Percentiles rank a stretch among this genome's conserved stretches.
Conservation (phyloP, 2,113 vertebrate genomes). For the Hirundichthys speculiger region DNA sequence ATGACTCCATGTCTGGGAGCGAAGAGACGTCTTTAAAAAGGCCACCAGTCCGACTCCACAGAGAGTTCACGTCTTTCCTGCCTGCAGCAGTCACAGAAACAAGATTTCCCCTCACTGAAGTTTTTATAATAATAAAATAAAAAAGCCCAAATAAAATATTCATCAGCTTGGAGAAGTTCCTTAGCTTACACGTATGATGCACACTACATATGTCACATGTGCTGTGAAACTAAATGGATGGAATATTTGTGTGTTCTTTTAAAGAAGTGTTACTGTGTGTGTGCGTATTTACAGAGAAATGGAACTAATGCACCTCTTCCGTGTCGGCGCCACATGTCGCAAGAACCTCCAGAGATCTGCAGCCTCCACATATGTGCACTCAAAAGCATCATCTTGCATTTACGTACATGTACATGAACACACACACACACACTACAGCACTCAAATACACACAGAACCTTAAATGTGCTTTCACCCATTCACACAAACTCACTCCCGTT, state of each 20-base stretch:
- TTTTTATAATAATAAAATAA: slow-evolving; percentile 40
- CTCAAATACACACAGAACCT: not conserved
- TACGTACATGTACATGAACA: not conserved
- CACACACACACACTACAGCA: slow-evolving; percentile 18
- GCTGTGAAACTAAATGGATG: too few species aligned
- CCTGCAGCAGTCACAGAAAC: slow-evolving; percentile 60
- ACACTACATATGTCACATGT: too few species aligned
- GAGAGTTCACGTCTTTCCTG: slow-evolving; percentile 53
- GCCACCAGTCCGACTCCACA: slow-evolving; percentile 46
- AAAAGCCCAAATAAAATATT: slow-evolving; percentile 67
- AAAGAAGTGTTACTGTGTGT: not conserved
- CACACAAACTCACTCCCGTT: slow-evolving; percentile 10
- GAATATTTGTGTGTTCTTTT: not conserved
- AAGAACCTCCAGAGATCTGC: slow-evolving; percentile 56
- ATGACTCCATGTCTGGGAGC: slow-evolving; percentile 30
- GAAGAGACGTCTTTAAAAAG: slow-evolving; percentile 46
- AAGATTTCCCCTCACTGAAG: slow-evolving; percentile 52
- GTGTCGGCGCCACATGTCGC: slow-evolving; percentile 72
- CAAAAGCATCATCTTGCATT: slow-evolving; percentile 11
- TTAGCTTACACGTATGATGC: not conserved
- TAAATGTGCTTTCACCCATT: not conserved
- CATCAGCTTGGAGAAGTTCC: slow-evolving; percentile 57
- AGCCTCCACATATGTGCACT: slow-evolving; percentile 20
- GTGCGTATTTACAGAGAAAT: slow-evolving; percentile 29
- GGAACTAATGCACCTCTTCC: slow-evolving; percentile 70